Percentiles rank a stretch among this genome's conserved stretches.
These are phyloP conservation scores for Cylas formicarius DNA, from an alignment of 1,140 invertebrate species.

Conservation along the genomic window DNA sequence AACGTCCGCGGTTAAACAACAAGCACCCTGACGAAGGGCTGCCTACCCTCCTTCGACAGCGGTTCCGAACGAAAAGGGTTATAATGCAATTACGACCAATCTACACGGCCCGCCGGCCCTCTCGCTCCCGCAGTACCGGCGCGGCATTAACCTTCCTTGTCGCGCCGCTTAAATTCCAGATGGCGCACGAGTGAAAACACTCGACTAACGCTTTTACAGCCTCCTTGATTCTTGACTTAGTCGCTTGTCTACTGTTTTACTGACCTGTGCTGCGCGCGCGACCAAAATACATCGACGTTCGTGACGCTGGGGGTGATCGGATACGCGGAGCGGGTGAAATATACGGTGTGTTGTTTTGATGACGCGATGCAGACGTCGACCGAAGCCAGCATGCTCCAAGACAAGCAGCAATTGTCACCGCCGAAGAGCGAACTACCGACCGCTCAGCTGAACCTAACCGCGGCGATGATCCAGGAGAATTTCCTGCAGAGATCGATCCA, in stretches of 20 bases:
- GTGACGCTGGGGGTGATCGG: neutral
- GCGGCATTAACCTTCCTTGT: neutral
- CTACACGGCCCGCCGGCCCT: slow-evolving; percentile 5
- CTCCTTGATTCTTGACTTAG: slow-evolving; percentile 34
- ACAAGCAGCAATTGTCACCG: slow-evolving; percentile 25
- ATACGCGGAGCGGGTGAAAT: neutral
- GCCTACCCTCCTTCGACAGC: slow-evolving; percentile 3
- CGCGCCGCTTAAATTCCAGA: slow-evolving; percentile 25
- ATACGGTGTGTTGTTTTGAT: neutral
- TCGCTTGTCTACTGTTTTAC: slow-evolving; percentile 39
- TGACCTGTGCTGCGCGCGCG: slow-evolving; percentile 11
- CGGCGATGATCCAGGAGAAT: slow-evolving; percentile 46
- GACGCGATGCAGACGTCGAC: slow-evolving; percentile 33
- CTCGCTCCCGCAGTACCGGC: neutral
- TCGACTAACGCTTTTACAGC: slow-evolving; percentile 26
- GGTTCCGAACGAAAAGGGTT: slow-evolving; percentile 11
- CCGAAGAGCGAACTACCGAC: slow-evolving; percentile 17
- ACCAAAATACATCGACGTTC: neutral
- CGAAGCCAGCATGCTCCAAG: slow-evolving; percentile 25
- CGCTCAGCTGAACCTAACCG: slow-evolving; percentile 32
- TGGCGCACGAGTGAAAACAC: slow-evolving; percentile 36
- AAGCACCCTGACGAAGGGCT: neutral
- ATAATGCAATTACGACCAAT: slow-evolving; percentile 14
- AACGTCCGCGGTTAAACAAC: neutral
- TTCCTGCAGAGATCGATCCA: slow-evolving; percentile 51